These are phyloP conservation scores for Hypselothyrea guttata DNA, from an alignment of 2,888 invertebrate genomes.

Conservation along the genomic window DNA sequence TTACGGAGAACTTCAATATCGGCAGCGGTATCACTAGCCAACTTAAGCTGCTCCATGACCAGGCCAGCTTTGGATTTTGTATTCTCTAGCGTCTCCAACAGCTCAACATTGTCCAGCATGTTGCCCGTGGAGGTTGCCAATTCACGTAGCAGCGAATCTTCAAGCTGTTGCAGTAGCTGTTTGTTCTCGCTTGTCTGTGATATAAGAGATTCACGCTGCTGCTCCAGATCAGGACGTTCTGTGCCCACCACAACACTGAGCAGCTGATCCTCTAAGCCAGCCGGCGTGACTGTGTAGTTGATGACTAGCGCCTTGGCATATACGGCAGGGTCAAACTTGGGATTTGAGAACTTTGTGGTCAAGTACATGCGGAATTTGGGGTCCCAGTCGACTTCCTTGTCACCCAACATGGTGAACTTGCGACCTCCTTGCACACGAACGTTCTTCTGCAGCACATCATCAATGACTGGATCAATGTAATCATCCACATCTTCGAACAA, in stretches of 20 bases:
- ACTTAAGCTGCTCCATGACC: conserved; percentile 89
- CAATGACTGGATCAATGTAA: conserved; percentile 95
- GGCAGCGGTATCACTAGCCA: conserved; percentile 88
- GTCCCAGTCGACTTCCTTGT: conserved; percentile 95
- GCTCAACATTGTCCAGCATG: conserved; percentile 95
- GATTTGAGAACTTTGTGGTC: conserved; percentile 94
- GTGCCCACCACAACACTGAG: conserved; percentile 94
- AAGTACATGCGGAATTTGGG: conserved; percentile 93
- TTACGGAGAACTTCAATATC: conserved; percentile 93
- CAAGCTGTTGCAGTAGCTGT: conserved; percentile 90
- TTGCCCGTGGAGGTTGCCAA: conserved; percentile 93
- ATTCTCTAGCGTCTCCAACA: conserved; percentile 92
- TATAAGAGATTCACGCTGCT: conserved; percentile 92
- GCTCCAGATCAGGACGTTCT: conserved; percentile 93
- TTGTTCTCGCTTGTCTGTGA: conserved; percentile 93
- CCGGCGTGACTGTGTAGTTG: conserved; percentile 94
- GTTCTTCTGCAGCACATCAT: conserved; percentile 93
- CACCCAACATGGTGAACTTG: conserved; percentile 92
- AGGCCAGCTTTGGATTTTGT: conserved; percentile 94
- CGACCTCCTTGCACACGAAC: conserved; percentile 89
- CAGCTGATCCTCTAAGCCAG: conserved; percentile 94
- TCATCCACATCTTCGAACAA: conserved; percentile 96
- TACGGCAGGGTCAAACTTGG: conserved; percentile 91
- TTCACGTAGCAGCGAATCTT: conserved; percentile 92
- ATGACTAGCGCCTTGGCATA: conserved; percentile 95